A percentile compares a stretch with the other conserved stretches of the same genome.
Evolutionary conservation across 2,888 invertebrate genomes (phyloP).

Genomic region (Heliconius erato): DNA sequence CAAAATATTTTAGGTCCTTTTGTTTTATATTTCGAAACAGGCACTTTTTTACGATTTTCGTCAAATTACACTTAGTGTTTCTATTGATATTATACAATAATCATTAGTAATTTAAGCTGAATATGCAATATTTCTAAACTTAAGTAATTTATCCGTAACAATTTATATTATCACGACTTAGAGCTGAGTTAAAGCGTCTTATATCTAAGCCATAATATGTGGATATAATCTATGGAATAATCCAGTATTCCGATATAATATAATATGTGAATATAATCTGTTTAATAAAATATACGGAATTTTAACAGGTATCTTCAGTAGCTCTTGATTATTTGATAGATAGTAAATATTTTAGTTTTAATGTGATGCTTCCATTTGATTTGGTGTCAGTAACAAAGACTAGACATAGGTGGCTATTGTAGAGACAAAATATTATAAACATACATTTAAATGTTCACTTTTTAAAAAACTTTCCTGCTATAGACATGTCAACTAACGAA

Average conservation of each 20-base stretch:
- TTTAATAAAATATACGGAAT: slow-evolving; percentile 80
- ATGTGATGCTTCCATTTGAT: slow-evolving; percentile 66
- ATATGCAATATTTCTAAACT: slow-evolving; percentile 54
- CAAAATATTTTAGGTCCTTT: neutral
- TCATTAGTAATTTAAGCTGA: slow-evolving; percentile 56
- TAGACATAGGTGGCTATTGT: slow-evolving; percentile 58
- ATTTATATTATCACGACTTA: slow-evolving; percentile 72
- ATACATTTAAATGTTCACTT: neutral
- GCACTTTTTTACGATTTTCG: slow-evolving; percentile 51
- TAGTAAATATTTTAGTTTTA: slow-evolving; percentile 55
- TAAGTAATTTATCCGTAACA: slow-evolving; percentile 57
- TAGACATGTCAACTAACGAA: neutral
- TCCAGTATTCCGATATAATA: slow-evolving; percentile 59
- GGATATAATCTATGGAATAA: slow-evolving; percentile 70
- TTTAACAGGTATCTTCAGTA: slow-evolving; percentile 74
- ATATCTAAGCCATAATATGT: slow-evolving; percentile 55
- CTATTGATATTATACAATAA: slow-evolving; percentile 56
- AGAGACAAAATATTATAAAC: slow-evolving; percentile 35
- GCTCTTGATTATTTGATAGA: slow-evolving; percentile 71
- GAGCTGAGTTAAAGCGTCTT: slow-evolving; percentile 82
- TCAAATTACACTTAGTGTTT: slow-evolving; percentile 54
- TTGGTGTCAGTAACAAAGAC: slow-evolving; percentile 58
- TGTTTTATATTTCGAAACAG: slow-evolving; percentile 41
- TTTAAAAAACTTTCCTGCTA: neutral
- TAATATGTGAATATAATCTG: slow-evolving; percentile 70